Base-by-base conservation (phyloP, 1,140 invertebrate species). In the Portunus trituberculatus region DNA sequence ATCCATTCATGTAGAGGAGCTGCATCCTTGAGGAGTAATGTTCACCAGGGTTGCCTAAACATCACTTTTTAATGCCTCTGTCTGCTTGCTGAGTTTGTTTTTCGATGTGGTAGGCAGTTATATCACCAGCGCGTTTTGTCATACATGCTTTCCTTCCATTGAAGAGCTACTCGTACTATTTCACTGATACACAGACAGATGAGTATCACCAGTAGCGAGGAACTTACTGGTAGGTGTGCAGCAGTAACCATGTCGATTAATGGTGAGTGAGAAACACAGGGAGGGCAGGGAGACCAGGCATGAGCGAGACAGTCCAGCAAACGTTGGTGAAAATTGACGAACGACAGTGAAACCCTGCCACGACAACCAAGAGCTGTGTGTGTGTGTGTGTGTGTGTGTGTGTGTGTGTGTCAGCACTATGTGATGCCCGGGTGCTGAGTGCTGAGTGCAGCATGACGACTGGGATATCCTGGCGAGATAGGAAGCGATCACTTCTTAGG, bases 1-100 rank as follows among this genome's bases (percentile, higher is more conserved):
- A 89, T 94, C 93, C 93, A 94, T 94, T 94, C 93, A 94, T 90
- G 87, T 90, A 45, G 52, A 67, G 28, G 93, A 89, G 86, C 93
- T 89, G 93, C 76, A 89, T 90, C 93, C 87, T 94, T 86, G 83
- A 76, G 20, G 67, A 76, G 67, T 76, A n/a, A 76, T 76, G 25
- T 59, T 59, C 52, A 59, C 52, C 52, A n/a, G 20, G 67, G 67
- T 76, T 76, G 67, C 67, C 67, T 25, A 76, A n/a, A 76, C 20
- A 76, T 25, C n/a, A 76, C 7, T 59, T 59, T 59, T 59, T 59
- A 14, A 59, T 20, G 10, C 52, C 16, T 59, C 52, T 59, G 52
- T 59, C 52, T 59, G 16, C 12, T 20, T 20, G 16, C 12, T 59
- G 10, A 59, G 52, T 14, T 59, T 59, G 52, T 14, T 59, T 59